Conservation (phyloP, 1,140 invertebrate species). For the Magallana angulata region DNA sequence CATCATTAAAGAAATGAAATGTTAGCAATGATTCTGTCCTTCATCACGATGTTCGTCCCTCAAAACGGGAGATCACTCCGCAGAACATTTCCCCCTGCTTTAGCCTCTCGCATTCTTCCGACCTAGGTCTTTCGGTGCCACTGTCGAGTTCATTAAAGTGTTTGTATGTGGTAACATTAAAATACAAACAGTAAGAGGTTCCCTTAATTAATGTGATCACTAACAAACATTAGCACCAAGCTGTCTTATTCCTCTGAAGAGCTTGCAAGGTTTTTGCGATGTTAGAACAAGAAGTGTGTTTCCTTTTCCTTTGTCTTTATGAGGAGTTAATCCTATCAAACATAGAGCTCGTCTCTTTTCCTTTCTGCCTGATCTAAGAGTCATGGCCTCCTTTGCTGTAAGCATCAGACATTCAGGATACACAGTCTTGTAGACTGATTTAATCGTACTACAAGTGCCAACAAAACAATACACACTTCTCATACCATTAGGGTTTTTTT, state of each 20-base stretch:
- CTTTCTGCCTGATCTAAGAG: not conserved
- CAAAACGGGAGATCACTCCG: not conserved
- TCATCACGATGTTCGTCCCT: not conserved
- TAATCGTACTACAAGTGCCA: too few relatives aligned
- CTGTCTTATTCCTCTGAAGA: not conserved
- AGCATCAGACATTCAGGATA: not conserved
- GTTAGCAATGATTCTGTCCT: not conserved
- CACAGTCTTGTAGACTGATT: not conserved
- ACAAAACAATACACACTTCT: too few relatives aligned
- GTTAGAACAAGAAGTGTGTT: not conserved
- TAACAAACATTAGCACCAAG: not conserved
- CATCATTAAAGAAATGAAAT: too few relatives aligned
- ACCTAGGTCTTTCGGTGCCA: not conserved
- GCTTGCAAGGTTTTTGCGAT: not conserved
- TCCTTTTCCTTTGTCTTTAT: not conserved
- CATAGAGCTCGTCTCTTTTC: not conserved
- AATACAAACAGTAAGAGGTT: not conserved
- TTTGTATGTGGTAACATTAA: constrained; percentile 32
- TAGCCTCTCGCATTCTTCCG: not conserved
- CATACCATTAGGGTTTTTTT: too few relatives aligned
- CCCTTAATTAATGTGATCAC: constrained; percentile 24
- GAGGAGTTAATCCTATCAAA: constrained; percentile 32
- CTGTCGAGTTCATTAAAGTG: not conserved
- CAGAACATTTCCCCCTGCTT: not conserved
- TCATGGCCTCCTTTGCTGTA: not conserved